Percentiles rank a stretch among this genome's conserved stretches.
Conservation (phyloP, 2,888 invertebrate genomes). For the Entomobrya proxima region DNA sequence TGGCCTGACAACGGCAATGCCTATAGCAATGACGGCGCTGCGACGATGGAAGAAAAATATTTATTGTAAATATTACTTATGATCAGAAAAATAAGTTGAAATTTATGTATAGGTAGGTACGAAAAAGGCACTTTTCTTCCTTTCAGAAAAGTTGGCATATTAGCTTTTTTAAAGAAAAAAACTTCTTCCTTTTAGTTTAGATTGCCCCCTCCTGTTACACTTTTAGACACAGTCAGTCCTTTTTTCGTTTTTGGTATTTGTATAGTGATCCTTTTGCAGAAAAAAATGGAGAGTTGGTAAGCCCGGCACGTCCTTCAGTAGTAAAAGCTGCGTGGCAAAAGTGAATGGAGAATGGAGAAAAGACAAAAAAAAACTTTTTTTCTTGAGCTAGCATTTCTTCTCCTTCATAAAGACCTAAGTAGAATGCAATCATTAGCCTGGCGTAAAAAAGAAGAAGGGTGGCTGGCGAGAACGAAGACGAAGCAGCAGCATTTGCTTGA, state of each 20-base stretch:
- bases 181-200: not conserved
- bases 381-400: not conserved
- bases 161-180: not conserved
- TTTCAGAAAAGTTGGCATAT: conserved; percentile 45
- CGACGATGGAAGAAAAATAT: not conserved
- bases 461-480: not conserved
- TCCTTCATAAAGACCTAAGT: conserved; percentile 11
- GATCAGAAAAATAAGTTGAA: conserved; percentile 38
- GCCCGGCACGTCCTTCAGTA: conserved; percentile 54
- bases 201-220: conserved; percentile 24
- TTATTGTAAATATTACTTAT: conserved; percentile 56
- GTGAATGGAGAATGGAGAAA: conserved; percentile 1
- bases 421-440: conserved; percentile 65
- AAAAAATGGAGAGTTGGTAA: conserved; percentile 40
- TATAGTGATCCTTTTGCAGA: not conserved
- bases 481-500: conserved; percentile 38
- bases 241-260: not conserved
- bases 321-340: conserved; percentile 36
- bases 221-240: not conserved
- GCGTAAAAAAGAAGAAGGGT: not conserved
- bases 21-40: not conserved
- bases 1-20: too few relatives aligned
- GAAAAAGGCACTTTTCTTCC: not conserved
- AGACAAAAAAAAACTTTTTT: conserved; percentile 38
- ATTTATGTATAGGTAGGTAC: conserved; percentile 26